A percentile compares a stretch with the other conserved stretches of the same genome.
Evolutionary conservation across 2,797 vertebrate genomes (phyloP).

Genomic region (Chaunax sp.): DNA sequence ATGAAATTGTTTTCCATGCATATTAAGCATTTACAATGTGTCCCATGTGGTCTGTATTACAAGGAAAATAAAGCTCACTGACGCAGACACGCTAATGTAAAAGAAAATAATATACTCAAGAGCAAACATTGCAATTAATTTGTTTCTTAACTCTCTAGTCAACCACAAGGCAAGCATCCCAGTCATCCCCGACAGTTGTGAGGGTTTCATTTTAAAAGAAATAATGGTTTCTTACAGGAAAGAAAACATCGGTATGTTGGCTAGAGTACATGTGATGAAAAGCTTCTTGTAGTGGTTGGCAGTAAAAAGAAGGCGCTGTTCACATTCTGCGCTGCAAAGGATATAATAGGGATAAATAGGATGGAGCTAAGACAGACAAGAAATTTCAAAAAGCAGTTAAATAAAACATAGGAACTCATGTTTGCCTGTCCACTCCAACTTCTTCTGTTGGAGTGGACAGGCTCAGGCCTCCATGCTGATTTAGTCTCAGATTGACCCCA

Average conservation of each 20-base stretch:
- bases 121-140: neutral
- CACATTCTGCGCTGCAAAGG: no score
- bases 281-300: neutral
- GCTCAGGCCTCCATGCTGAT: slow-evolving; percentile 20
- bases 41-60: slow-evolving; percentile 49
- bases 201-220: neutral
- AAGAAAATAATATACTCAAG: neutral
- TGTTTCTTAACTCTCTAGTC: neutral
- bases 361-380: no score
- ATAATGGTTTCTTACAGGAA: neutral
- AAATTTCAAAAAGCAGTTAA: no score
- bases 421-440: no score
- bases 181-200: neutral
- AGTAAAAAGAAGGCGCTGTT: neutral
- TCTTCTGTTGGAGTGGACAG: slow-evolving; percentile 18
- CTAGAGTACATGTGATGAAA: neutral
- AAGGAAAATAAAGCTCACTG: slow-evolving; percentile 23
- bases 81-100: neutral
- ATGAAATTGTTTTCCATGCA: slow-evolving; percentile 16
- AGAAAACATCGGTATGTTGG: neutral
- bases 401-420: no score
- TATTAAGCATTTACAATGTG: slow-evolving; percentile 23
- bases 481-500: slow-evolving; percentile 17
- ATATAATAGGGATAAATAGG: no score
- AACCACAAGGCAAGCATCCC: neutral